Conservation (phyloP, 2,888 invertebrate species). For the Cerceris rybyensis region DNA sequence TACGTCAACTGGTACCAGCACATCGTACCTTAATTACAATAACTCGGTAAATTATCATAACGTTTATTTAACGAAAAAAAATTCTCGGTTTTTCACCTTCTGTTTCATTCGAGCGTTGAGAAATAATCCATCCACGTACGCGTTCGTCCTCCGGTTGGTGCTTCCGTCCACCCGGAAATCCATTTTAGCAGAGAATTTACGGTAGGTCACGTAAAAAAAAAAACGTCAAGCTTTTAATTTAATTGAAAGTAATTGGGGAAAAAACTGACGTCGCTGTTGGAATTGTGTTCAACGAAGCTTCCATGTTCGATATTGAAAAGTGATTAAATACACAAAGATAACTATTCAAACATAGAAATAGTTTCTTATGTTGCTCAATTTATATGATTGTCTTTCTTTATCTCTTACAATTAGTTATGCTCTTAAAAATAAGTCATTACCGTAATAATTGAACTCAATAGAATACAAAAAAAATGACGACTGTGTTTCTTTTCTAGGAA, state of each 20-base stretch:
- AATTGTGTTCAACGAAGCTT: constrained; percentile 7
- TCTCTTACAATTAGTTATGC: background rate
- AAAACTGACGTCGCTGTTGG: constrained; percentile 9
- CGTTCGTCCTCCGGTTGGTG: constrained; percentile 5
- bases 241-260: constrained; percentile 41
- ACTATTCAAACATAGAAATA: background rate
- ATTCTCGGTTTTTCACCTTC: constrained; percentile 13
- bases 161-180: constrained; percentile 33
- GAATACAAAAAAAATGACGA: no score
- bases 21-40: background rate
- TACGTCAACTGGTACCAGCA: background rate
- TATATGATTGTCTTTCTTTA: background rate
- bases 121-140: constrained; percentile 36
- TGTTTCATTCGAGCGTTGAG: constrained; percentile 9
- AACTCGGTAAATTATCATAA: background rate
- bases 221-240: constrained; percentile 36
- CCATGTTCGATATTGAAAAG: constrained; percentile 9
- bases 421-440: no score
- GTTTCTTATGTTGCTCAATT: background rate
- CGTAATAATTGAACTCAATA: no score
- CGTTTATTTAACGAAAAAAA: constrained; percentile 14
- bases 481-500: no score
- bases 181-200: constrained; percentile 41
- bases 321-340: constrained; percentile 6
- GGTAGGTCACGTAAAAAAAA: constrained; percentile 36